These are phyloP conservation scores for Alectoris magna DNA, from an alignment of 2,797 vertebrate genomes.

Conservation along the genomic window DNA sequence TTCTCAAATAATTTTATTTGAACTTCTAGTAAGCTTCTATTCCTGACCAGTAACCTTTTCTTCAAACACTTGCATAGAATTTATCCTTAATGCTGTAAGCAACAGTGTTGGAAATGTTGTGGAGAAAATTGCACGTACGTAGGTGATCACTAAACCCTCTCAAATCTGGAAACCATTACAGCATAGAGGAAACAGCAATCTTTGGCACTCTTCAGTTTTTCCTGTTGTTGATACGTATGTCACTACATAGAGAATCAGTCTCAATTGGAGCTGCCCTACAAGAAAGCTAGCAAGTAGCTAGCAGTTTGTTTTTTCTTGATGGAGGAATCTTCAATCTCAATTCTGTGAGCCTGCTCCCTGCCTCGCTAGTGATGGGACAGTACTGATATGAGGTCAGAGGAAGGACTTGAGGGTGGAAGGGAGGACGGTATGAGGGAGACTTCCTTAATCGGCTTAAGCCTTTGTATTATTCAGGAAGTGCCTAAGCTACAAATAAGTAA, in stretches of 20 bases:
- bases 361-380: too few species aligned
- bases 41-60: background rate
- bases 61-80: background rate
- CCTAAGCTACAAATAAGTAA: background rate
- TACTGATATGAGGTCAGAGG: background rate
- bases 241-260: rapidly evolving
- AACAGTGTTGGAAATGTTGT: background rate
- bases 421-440: background rate
- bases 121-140: background rate
- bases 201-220: background rate
- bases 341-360: background rate
- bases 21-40: background rate
- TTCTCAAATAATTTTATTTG: background rate
- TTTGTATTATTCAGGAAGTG: background rate
- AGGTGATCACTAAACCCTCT: background rate
- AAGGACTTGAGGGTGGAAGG: background rate
- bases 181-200: background rate
- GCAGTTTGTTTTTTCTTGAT: background rate
- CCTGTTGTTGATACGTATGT: too few species aligned
- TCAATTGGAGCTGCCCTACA: background rate
- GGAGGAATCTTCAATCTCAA: background rate
- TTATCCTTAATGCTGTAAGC: background rate
- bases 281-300: background rate
- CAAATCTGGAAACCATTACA: background rate
- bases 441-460: background rate